phyloP scores from a whole-genome alignment of 1,140 invertebrate species.

The Oncopodura yosiiana region DNA sequence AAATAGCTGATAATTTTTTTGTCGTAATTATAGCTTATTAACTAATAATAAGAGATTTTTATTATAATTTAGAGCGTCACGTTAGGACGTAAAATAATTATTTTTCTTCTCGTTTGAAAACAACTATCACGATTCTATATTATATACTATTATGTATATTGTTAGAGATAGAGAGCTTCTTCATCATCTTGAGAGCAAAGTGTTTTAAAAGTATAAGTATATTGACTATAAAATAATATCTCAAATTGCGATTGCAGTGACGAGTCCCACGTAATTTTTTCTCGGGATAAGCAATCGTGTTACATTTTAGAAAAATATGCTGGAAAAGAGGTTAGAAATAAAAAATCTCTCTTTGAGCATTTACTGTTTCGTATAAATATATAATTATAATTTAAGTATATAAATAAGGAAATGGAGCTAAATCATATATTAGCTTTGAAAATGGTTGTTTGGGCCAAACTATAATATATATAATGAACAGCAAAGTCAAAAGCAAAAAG shows the following conservation, averaged over 20 bases:
- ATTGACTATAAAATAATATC: background rate
- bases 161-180: background rate
- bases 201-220: conserved; percentile 5
- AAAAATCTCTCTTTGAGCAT: too few relatives aligned
- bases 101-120: conserved; percentile 2
- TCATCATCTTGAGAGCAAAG: background rate
- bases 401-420: background rate
- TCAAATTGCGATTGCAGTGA: background rate
- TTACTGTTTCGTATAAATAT: background rate
- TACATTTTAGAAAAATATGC: conserved; percentile 1
- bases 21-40: too few relatives aligned
- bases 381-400: background rate
- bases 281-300: conserved; percentile 10
- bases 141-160: conserved; percentile 7
- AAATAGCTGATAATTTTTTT: too few relatives aligned
- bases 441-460: background rate
- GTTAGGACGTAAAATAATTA: conserved; percentile 5
- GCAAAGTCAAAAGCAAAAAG: background rate
- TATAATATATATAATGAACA: background rate
- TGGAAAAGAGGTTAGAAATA: background rate
- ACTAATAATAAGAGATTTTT: too few relatives aligned
- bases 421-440: background rate
- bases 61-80: too few relatives aligned
- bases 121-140: conserved; percentile 6
- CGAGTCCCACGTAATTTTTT: conserved; percentile 15